phyloP scores from a whole-genome alignment of 2,113 vertebrate genomes.

The Mesitornis unicolor region DNA sequence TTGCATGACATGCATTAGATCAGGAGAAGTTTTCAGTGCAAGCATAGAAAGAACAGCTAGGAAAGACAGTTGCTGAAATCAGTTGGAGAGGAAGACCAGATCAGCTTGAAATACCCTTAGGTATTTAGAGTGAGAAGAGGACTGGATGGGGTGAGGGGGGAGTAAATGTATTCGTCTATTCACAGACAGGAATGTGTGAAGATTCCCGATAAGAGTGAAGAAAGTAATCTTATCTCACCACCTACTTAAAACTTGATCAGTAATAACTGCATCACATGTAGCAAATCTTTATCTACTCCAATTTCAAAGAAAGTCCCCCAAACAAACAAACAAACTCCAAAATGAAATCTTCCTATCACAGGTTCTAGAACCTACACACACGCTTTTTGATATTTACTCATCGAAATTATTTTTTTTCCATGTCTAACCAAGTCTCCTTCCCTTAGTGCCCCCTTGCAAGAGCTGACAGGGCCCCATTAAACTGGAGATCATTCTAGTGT shows the following conservation, averaged over 20 bases:
- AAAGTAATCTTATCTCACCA: not conserved
- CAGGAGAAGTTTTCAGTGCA: not conserved
- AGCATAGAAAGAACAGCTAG: not conserved
- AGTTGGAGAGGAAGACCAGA: not conserved
- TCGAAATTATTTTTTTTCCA: not conserved
- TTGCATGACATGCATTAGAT: not conserved
- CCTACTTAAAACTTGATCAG: not conserved
- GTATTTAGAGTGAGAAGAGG: not conserved
- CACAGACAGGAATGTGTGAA: not conserved
- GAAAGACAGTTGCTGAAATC: not conserved
- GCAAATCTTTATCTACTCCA: not conserved
- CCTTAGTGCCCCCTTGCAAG: not conserved
- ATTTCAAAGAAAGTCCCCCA: not conserved
- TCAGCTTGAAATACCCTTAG: not conserved
- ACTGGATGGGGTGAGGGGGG: fast-evolving
- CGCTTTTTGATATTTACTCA: not conserved
- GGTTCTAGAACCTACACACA: not conserved
- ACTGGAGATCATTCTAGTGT: not conserved
- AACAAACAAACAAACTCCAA: not conserved
- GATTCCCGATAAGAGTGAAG: not conserved
- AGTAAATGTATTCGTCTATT: not conserved
- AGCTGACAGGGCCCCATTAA: not conserved
- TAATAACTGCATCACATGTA: not conserved
- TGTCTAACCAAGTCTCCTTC: not conserved
- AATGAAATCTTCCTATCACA: not conserved